These are phyloP conservation scores for Rhinolophus ferrumequinum DNA, from an alignment of 2,113 vertebrate genomes.

Conservation along the genomic window DNA sequence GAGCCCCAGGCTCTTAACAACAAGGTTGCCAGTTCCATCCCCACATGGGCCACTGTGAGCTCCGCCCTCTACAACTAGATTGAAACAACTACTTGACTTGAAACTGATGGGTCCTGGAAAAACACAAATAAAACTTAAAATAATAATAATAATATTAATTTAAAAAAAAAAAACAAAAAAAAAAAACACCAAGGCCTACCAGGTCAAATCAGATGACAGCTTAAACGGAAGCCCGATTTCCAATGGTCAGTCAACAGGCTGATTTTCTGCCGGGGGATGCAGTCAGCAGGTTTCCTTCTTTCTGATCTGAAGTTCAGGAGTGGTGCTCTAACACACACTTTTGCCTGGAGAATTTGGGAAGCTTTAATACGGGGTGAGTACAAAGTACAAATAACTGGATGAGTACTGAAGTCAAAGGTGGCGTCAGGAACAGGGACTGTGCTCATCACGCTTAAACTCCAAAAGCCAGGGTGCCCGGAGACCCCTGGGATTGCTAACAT, in stretches of 20 bases:
- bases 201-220: background rate
- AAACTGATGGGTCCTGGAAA: no score
- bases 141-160: no score
- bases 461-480: background rate
- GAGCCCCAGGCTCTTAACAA: no score
- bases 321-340: background rate
- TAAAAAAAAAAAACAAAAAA: no score
- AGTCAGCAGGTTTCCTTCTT: no score
- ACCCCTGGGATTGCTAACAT: fast-evolving
- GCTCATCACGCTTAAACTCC: background rate
- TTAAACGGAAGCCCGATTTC: background rate
- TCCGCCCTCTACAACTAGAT: no score
- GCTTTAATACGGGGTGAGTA: background rate
- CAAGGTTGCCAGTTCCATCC: no score
- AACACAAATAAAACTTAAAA: no score
- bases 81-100: no score
- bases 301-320: background rate
- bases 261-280: no score
- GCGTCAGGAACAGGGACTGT: background rate
- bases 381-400: background rate
- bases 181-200: no score
- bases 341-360: background rate
- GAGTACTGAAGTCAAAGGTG: fast-evolving
- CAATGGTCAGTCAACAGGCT: fast-evolving
- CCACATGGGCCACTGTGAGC: no score